phyloP scores from a whole-genome alignment of 2,888 invertebrate genomes.

The Campoletis raptor region DNA sequence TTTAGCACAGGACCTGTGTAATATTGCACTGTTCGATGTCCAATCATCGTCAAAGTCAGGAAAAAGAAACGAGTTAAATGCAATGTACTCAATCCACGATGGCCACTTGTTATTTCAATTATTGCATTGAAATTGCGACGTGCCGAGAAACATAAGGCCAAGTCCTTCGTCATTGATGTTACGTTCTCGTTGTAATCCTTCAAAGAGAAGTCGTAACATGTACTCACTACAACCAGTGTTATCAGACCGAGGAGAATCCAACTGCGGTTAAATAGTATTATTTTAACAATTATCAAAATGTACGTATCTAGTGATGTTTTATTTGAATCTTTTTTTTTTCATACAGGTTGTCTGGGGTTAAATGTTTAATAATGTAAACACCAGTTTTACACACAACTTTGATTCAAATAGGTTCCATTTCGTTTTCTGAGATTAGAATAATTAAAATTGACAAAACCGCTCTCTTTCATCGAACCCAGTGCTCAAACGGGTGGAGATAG shows the following conservation, averaged over 20 bases:
- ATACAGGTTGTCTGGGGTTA: not conserved
- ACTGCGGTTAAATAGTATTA: constrained; percentile 59
- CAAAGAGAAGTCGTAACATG: constrained; percentile 69
- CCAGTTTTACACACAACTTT: not conserved
- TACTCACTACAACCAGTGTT: constrained; percentile 65
- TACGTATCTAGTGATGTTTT: not conserved
- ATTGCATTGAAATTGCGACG: constrained; percentile 75
- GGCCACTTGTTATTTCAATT: constrained; percentile 68
- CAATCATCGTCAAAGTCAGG: constrained; percentile 71
- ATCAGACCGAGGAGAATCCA: constrained; percentile 62
- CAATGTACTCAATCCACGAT: constrained; percentile 77
- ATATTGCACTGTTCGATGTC: constrained; percentile 75
- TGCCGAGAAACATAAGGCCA: constrained; percentile 78
- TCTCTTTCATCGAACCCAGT: not conserved
- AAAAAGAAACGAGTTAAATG: constrained; percentile 74
- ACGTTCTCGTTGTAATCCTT: constrained; percentile 26
- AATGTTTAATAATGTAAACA: not conserved
- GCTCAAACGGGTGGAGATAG: not conserved
- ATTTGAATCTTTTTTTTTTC: not conserved
- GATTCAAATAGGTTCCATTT: not conserved
- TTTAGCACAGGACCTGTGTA: constrained; percentile 71
- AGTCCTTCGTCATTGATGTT: constrained; percentile 45
- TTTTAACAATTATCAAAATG: not conserved
- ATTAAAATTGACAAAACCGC: not conserved
- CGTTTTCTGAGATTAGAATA: not conserved